phyloP scores from a whole-genome alignment of 2,113 vertebrate genomes.

The Lepus europaeus region DNA sequence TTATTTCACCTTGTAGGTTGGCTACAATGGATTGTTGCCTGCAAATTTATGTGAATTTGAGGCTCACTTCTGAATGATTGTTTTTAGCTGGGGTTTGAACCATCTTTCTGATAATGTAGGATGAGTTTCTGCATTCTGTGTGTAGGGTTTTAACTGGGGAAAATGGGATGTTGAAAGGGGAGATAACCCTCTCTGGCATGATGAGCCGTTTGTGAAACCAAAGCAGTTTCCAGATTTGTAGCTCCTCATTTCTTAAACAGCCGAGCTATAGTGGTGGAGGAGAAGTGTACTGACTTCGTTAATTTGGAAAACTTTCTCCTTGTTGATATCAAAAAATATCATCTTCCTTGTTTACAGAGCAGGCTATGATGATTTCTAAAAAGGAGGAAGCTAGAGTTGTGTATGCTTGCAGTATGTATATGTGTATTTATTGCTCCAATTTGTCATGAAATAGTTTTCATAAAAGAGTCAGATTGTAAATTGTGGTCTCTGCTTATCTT shows the following conservation, averaged over 20 bases:
- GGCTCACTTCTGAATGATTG: conserved; percentile 17
- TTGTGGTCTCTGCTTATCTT: neutral
- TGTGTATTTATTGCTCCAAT: neutral
- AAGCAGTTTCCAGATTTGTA: conserved; percentile 23
- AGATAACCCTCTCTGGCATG: neutral
- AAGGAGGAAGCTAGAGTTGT: neutral
- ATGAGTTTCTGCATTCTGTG: conserved; percentile 25
- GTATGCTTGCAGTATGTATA: neutral
- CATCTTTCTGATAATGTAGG: neutral
- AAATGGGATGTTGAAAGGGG: neutral
- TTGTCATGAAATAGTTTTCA: conserved; percentile 38
- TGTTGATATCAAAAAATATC: neutral
- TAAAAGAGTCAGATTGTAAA: conserved; percentile 34
- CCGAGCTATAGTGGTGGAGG: neutral
- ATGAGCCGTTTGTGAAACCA: neutral
- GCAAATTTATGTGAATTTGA: neutral
- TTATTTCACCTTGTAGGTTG: conserved; percentile 32
- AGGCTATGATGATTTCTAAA: neutral
- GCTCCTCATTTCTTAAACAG: conserved; percentile 39
- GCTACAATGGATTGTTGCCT: conserved; percentile 20
- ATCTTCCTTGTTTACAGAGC: neutral
- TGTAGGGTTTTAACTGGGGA: conserved; percentile 17
- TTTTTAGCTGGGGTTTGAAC: conserved; percentile 15
- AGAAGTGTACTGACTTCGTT: neutral
- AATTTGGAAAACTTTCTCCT: conserved; percentile 6